These are phyloP conservation scores for Eptesicus fuscus DNA, from an alignment of 2,113 vertebrate genomes.

Conservation along the genomic window DNA sequence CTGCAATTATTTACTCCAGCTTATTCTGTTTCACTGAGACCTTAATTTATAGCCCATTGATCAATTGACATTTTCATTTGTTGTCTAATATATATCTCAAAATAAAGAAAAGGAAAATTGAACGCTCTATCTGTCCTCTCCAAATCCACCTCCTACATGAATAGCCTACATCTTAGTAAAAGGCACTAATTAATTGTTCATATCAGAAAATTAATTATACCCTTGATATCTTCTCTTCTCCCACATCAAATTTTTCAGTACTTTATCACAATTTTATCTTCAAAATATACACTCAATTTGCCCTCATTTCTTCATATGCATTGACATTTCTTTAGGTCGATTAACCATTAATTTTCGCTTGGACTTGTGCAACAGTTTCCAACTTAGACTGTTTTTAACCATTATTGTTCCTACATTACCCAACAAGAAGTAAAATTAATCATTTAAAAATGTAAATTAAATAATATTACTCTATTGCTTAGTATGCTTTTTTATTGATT, in stretches of 20 bases:
- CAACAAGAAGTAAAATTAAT: background rate
- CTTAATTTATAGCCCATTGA: background rate
- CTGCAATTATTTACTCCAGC: background rate
- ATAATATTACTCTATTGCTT: background rate
- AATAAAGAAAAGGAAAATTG: background rate
- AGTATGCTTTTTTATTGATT: background rate
- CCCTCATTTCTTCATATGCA: background rate
- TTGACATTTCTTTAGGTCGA: background rate
- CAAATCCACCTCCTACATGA: background rate
- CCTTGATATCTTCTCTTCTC: background rate
- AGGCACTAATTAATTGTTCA: background rate
- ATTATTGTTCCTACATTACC: background rate
- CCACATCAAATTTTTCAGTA: background rate
- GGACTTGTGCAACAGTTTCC: background rate
- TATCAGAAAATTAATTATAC: background rate
- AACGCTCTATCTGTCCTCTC: background rate
- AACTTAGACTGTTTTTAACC: background rate
- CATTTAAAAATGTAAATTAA: background rate
- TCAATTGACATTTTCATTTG: background rate
- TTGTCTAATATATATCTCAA: background rate
- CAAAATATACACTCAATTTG: background rate
- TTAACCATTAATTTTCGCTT: background rate
- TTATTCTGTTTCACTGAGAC: background rate
- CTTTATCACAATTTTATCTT: background rate
- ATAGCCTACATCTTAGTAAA: background rate